These are phyloP conservation scores for Dipodomys ordii DNA, from an alignment of 2,113 vertebrate genomes.

Conservation along the genomic window DNA sequence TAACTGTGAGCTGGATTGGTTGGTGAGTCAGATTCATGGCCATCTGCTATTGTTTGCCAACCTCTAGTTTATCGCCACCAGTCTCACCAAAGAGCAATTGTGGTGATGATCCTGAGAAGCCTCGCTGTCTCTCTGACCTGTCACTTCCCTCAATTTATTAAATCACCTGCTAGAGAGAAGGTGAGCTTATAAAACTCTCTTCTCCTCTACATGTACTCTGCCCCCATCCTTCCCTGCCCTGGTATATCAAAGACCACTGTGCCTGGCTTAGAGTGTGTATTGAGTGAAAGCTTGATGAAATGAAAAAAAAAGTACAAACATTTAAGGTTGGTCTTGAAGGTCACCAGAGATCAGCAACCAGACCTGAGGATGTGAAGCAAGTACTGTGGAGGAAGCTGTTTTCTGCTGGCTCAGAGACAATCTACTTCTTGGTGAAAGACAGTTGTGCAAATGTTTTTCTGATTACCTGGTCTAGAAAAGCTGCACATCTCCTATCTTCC, in stretches of 20 bases:
- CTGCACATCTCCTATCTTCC: neutral
- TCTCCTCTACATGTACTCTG: neutral
- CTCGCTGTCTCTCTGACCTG: neutral
- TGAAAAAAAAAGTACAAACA: neutral
- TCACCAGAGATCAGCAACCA: neutral
- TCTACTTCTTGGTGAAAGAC: no score
- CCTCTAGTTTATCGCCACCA: neutral
- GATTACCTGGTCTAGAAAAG: neutral
- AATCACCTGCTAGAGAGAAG: neutral
- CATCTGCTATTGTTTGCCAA: neutral
- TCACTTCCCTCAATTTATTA: neutral
- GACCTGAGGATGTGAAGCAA: neutral
- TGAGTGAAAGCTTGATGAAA: constrained; percentile 5
- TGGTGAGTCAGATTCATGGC: neutral
- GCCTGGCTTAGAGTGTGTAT: neutral
- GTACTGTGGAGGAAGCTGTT: neutral
- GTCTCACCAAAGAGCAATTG: neutral
- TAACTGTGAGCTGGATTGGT: neutral
- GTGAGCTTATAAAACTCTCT: constrained; percentile 22
- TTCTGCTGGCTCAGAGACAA: neutral
- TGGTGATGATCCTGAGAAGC: neutral
- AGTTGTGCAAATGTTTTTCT: no score
- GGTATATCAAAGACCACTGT: neutral
- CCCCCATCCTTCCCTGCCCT: neutral
- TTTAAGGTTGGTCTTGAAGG: constrained; percentile 13